A percentile compares a stretch with the other conserved stretches of the same genome.
Conservation (phyloP, 2,888 invertebrate genomes). For the Tinea semifulvella region DNA sequence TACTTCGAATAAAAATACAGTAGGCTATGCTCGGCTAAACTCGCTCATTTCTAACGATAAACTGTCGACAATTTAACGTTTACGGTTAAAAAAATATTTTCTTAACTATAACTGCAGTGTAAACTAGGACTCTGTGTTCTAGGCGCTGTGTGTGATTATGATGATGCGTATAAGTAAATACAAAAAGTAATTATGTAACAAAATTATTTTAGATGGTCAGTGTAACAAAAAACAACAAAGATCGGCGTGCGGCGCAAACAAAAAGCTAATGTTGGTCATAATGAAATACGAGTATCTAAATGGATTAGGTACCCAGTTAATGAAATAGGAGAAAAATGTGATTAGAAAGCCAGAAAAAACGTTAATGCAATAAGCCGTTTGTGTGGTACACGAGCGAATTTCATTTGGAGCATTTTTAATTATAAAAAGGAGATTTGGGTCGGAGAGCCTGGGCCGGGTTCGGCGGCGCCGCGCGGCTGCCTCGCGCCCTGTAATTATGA, state of each 20-base stretch:
- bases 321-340: conserved; percentile 10
- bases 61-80: no score
- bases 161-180: no score
- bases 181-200: no score
- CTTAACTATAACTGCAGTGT: no score
- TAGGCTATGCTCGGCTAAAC: no score
- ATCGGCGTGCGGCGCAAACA: conserved; percentile 19
- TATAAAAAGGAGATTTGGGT: conserved; percentile 54
- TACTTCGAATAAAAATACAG: no score
- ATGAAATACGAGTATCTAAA: conserved; percentile 5
- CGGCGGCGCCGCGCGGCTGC: conserved; percentile 52
- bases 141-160: no score
- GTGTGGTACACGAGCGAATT: conserved; percentile 58
- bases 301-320: conserved; percentile 10
- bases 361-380: conserved; percentile 59
- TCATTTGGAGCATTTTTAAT: conserved; percentile 66
- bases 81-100: no score
- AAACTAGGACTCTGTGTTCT: no score
- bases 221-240: no score
- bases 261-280: conserved; percentile 39
- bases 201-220: no score
- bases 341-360: conserved; percentile 63
- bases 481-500: conserved; percentile 62
- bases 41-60: no score
- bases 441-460: conserved; percentile 34